These are phyloP conservation scores for Ariolimax columbianus DNA, from an alignment of 2,888 invertebrate species.

Conservation along the genomic window DNA sequence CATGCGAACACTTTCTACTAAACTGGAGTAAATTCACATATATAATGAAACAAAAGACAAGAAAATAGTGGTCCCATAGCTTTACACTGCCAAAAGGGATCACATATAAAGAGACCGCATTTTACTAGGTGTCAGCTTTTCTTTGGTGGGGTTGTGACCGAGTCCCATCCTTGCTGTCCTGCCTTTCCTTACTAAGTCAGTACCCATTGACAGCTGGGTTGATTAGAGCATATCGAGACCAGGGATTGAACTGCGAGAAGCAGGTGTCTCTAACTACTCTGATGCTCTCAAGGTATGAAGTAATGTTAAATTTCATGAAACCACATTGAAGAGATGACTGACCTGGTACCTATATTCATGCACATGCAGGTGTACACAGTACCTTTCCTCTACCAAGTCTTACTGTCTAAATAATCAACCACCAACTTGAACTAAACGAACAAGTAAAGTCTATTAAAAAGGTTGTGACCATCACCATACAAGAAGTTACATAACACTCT, in stretches of 20 bases:
- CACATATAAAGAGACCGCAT: too few species aligned
- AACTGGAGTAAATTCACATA: not conserved
- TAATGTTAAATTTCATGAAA: not conserved
- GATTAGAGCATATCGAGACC: too few species aligned
- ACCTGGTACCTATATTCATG: not conserved
- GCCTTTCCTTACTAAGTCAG: too few species aligned
- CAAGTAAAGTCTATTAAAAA: not conserved
- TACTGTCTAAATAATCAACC: not conserved
- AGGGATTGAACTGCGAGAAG: too few species aligned
- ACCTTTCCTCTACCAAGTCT: not conserved
- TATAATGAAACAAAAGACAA: not conserved
- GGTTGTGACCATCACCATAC: conserved; percentile 42
- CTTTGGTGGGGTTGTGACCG: too few species aligned
- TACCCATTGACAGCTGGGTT: too few species aligned
- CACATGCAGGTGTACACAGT: not conserved
- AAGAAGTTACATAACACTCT: conserved; percentile 26
- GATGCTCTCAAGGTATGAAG: too few species aligned
- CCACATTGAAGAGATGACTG: not conserved
- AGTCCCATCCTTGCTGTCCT: too few species aligned
- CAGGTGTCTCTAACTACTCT: too few species aligned
- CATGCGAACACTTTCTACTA: not conserved
- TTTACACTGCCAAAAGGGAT: too few species aligned
- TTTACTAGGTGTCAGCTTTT: too few species aligned
- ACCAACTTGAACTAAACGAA: not conserved
- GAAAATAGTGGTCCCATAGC: too few species aligned